These are phyloP conservation scores for Mayetiola destructor DNA, from an alignment of 2,888 invertebrate species.

Conservation along the genomic window DNA sequence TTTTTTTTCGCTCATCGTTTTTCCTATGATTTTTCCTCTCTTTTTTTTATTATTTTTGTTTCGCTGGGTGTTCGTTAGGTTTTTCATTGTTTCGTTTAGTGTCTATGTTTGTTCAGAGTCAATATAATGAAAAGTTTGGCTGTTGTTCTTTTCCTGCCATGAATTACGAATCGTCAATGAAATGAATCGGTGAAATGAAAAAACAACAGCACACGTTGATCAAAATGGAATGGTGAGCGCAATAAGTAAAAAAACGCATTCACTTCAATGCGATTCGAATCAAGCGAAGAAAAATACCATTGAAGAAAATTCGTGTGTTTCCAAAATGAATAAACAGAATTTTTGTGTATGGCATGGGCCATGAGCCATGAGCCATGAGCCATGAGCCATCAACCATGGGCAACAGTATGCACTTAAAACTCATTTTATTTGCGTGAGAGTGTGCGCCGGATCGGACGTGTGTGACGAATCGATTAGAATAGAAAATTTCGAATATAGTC, in stretches of 20 bases:
- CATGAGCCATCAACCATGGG: no score
- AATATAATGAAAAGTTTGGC: constrained; percentile 3
- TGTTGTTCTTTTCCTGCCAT: constrained; percentile 5
- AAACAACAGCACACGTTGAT: background rate
- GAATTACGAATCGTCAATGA: constrained; percentile 6
- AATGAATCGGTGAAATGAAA: background rate
- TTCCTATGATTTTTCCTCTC: no score
- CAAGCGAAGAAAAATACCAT: background rate
- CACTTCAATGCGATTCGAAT: no score
- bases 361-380: no score
- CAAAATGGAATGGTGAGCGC: no score
- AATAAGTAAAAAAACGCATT: background rate
- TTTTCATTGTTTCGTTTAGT: background rate
- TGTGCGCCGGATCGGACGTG: constrained; percentile 5
- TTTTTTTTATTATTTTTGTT: no score
- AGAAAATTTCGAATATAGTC: constrained; percentile 6
- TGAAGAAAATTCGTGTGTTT: no score
- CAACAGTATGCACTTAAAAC: no score
- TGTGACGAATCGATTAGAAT: constrained; percentile 11
- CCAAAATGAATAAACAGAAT: no score
- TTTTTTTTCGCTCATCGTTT: no score
- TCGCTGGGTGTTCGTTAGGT: constrained; percentile 3
- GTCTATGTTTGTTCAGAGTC: background rate
- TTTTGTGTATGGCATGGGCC: no score
- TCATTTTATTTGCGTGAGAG: constrained; percentile 1